These are phyloP conservation scores for Beris morrisii DNA, from an alignment of 2,888 invertebrate species.

Conservation along the genomic window DNA sequence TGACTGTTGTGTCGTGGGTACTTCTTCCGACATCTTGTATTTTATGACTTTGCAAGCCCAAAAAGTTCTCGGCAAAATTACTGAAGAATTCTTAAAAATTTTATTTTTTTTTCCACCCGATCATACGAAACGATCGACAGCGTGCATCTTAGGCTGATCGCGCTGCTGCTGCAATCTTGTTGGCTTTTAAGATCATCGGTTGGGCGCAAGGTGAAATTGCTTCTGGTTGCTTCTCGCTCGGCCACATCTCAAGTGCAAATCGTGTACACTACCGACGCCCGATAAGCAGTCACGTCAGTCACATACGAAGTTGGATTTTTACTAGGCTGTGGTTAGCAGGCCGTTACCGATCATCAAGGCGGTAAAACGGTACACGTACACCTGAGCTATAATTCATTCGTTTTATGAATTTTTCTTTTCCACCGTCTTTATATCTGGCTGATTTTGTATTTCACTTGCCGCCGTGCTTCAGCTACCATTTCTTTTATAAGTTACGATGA, in stretches of 20 bases:
- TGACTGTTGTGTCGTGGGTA: background rate
- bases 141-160: too few species aligned
- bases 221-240: background rate
- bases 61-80: too few species aligned
- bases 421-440: too few species aligned
- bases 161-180: background rate
- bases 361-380: slow-evolving; percentile 14
- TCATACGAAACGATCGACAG: too few species aligned
- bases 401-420: too few species aligned
- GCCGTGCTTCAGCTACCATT: background rate
- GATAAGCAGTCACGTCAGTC: background rate
- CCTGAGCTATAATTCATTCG: slow-evolving; percentile 5
- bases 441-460: background rate
- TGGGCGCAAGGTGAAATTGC: slow-evolving; percentile 1
- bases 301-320: background rate
- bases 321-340: slow-evolving; percentile 9
- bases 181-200: background rate
- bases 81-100: too few species aligned
- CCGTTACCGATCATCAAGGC: slow-evolving; percentile 4
- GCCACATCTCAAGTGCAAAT: background rate
- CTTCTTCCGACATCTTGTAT: too few species aligned
- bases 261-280: background rate
- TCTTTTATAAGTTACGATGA: too few species aligned
- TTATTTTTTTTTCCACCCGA: too few species aligned
- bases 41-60: too few species aligned